Evolutionary conservation across 2,888 invertebrate genomes (phyloP).

Genomic region (Cheilosia vernalis): DNA sequence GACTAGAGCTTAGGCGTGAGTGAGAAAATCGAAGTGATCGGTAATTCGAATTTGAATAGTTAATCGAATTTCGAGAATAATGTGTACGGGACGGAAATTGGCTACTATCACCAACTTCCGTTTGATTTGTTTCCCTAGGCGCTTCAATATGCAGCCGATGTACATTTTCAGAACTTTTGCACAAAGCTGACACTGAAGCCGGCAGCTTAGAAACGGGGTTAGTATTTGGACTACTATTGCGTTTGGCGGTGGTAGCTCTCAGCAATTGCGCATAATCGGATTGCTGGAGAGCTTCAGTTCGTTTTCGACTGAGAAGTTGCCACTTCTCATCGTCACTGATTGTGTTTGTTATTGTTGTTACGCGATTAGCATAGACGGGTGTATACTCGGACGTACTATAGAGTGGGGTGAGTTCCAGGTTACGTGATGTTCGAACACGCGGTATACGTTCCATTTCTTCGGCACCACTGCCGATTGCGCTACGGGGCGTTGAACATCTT

Average conservation of each 20-base stretch:
- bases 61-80: constrained; percentile 82
- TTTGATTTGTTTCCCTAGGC: constrained; percentile 22
- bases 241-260: constrained; percentile 46
- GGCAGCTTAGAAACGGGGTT: constrained; percentile 39
- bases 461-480: constrained; percentile 78
- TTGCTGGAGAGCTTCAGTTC: constrained; percentile 77
- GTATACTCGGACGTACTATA: constrained; percentile 81
- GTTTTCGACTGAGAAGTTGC: constrained; percentile 82
- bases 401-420: constrained; percentile 81
- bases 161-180: constrained; percentile 44
- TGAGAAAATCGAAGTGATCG: constrained; percentile 82
- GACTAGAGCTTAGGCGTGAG: constrained; percentile 82
- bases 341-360: constrained; percentile 80
- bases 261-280: constrained; percentile 74
- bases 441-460: constrained; percentile 20
- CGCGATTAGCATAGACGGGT: constrained; percentile 82
- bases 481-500: constrained; percentile 77
- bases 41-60: constrained; percentile 82
- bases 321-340: constrained; percentile 83
- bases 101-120: constrained; percentile 2
- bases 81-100: constrained; percentile 76
- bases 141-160: constrained; percentile 62
- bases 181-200: constrained; percentile 2
- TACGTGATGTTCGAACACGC: constrained; percentile 79
- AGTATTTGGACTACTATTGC: constrained; percentile 55